Conservation (phyloP, 2,888 invertebrate species). For the Euspilapteryx auroguttella region DNA sequence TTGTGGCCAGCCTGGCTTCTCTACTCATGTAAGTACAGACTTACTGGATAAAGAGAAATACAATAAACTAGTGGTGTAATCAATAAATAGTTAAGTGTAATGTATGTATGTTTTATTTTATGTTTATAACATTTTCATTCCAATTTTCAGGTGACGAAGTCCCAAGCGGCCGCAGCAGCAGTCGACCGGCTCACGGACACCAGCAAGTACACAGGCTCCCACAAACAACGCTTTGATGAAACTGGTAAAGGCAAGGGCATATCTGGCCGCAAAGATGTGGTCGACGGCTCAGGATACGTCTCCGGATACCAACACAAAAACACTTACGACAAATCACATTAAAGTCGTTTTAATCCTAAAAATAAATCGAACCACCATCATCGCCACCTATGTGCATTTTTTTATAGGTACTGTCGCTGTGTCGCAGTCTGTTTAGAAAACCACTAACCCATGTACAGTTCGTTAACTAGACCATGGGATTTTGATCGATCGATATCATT, state of each 20-base stretch:
- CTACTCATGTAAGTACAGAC: conserved; percentile 44
- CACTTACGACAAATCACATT: conserved; percentile 67
- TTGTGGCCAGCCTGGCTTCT: conserved; percentile 76
- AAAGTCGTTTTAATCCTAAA: conserved; percentile 8
- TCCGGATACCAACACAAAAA: conserved; percentile 84
- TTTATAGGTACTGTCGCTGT: too few relatives aligned
- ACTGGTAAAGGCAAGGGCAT: conserved; percentile 85
- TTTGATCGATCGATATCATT: too few relatives aligned
- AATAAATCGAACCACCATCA: too few relatives aligned
- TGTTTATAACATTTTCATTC: too few relatives aligned
- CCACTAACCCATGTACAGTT: too few relatives aligned
- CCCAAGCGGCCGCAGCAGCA: conserved; percentile 51
- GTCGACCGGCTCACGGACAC: conserved; percentile 82
- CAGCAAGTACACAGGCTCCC: conserved; percentile 87
- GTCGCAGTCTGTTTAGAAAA: too few relatives aligned
- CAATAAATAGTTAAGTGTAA: too few relatives aligned
- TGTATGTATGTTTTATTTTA: too few relatives aligned
- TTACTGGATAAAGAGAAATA: too few relatives aligned
- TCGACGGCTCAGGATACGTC: conserved; percentile 79
- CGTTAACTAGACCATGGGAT: too few relatives aligned
- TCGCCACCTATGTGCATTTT: too few relatives aligned
- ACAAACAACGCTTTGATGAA: conserved; percentile 84
- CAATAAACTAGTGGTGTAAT: too few relatives aligned
- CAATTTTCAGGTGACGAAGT: conserved; percentile 30
- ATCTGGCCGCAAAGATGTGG: conserved; percentile 76